These are phyloP conservation scores for Drosophila lacteicornis DNA, from an alignment of 1,140 invertebrate species.

Conservation along the genomic window DNA sequence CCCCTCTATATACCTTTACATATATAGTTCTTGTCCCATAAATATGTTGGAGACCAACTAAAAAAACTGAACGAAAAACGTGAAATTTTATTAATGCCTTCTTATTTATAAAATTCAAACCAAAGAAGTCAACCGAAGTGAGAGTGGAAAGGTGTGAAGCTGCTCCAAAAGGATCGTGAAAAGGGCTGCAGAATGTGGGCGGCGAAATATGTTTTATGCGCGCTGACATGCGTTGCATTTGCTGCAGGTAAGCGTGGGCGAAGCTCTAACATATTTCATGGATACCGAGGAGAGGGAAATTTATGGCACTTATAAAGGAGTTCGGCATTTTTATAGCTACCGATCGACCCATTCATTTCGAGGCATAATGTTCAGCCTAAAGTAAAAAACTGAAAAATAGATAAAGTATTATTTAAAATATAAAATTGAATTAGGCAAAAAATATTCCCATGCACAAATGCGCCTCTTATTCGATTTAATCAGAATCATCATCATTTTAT, in stretches of 20 bases:
- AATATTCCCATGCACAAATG: neutral
- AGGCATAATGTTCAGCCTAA: too few species aligned
- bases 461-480: too few species aligned
- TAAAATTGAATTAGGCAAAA: neutral
- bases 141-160: slow-evolving; percentile 57
- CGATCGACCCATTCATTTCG: neutral
- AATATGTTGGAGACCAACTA: slow-evolving; percentile 52
- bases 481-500: neutral
- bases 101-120: slow-evolving; percentile 67
- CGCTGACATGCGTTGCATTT: slow-evolving; percentile 67
- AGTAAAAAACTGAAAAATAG: neutral
- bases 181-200: slow-evolving; percentile 63
- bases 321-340: neutral
- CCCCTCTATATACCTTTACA: slow-evolving; percentile 41
- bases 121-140: slow-evolving; percentile 43
- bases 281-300: slow-evolving; percentile 8
- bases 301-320: slow-evolving; percentile 2
- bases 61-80: slow-evolving; percentile 24
- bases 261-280: neutral
- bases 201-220: slow-evolving; percentile 69
- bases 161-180: slow-evolving; percentile 27
- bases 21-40: slow-evolving; percentile 58
- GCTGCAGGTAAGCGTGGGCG: slow-evolving; percentile 65
- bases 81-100: slow-evolving; percentile 68
- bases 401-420: too few species aligned